Conservation (phyloP, 2,888 invertebrate species). For the Lithophane leautieri region DNA sequence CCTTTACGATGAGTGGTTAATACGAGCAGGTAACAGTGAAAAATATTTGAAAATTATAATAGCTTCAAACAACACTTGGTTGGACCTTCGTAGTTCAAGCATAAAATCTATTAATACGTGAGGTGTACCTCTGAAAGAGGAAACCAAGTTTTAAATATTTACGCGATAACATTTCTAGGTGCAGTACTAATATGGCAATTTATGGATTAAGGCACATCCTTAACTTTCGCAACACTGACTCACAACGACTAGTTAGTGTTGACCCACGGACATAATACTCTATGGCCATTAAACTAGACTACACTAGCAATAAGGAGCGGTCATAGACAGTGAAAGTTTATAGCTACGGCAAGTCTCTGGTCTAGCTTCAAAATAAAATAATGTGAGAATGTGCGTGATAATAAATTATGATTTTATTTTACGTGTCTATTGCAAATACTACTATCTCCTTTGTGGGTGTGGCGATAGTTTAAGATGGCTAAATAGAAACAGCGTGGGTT, state of each 20-base stretch:
- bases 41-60: background rate
- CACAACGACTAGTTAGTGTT: conserved; percentile 31
- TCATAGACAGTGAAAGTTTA: conserved; percentile 55
- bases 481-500: background rate
- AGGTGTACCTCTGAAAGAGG: background rate
- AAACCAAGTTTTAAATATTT: conserved; percentile 4
- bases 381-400: conserved; percentile 28
- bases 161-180: background rate
- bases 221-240: conserved; percentile 48
- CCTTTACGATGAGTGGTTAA: background rate
- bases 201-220: conserved; percentile 47
- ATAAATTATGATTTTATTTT: conserved; percentile 44
- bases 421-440: background rate
- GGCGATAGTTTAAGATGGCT: conserved; percentile 2
- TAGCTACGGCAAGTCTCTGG: conserved; percentile 18
- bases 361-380: conserved; percentile 34
- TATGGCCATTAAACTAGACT: conserved; percentile 47
- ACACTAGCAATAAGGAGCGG: conserved; percentile 24
- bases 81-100: background rate
- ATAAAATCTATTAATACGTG: background rate
- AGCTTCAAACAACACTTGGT: background rate
- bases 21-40: background rate
- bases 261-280: conserved; percentile 42
- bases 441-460: conserved; percentile 35
- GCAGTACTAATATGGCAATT: background rate